A percentile compares a stretch with the other conserved stretches of the same genome.
Evolutionary conservation across 2,113 vertebrate genomes (phyloP).

Genomic region (Raphicerus campestris): DNA sequence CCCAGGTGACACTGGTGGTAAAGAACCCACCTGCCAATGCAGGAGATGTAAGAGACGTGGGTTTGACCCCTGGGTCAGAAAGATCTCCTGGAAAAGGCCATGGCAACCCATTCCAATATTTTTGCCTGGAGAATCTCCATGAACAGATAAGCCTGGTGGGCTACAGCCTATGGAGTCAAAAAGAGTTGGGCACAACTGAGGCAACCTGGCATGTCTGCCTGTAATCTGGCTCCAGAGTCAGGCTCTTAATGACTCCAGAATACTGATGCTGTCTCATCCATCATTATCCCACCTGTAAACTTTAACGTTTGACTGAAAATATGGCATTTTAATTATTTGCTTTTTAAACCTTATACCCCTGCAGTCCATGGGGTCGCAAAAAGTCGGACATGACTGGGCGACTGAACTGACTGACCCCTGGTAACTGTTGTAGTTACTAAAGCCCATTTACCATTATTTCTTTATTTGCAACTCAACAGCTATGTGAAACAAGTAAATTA

Average conservation of each 20-base stretch:
- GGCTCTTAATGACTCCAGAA: not conserved
- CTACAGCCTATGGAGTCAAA: not conserved
- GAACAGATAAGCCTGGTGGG: not conserved
- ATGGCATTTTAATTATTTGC: not conserved
- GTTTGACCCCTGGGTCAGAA: not conserved
- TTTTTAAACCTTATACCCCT: not conserved
- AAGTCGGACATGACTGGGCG: rapidly evolving
- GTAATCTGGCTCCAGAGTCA: not conserved
- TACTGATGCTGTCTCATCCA: rapidly evolving
- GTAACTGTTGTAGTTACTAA: not conserved
- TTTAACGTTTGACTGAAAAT: not conserved
- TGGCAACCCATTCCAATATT: not conserved
- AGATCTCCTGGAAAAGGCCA: not conserved
- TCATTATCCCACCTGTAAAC: not conserved
- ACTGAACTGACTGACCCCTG: not conserved
- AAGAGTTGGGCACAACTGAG: not conserved
- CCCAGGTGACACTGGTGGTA: not conserved
- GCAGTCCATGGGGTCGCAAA: not conserved
- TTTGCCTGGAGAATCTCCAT: not conserved
- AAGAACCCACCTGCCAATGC: not conserved
- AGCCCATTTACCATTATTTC: not conserved
- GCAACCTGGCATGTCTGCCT: not conserved
- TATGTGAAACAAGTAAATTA: not conserved
- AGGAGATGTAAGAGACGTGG: not conserved
- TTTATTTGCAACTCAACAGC: not conserved